Conservation (phyloP, 2,113 vertebrate species). For the Leptodactylus fuscus region DNA sequence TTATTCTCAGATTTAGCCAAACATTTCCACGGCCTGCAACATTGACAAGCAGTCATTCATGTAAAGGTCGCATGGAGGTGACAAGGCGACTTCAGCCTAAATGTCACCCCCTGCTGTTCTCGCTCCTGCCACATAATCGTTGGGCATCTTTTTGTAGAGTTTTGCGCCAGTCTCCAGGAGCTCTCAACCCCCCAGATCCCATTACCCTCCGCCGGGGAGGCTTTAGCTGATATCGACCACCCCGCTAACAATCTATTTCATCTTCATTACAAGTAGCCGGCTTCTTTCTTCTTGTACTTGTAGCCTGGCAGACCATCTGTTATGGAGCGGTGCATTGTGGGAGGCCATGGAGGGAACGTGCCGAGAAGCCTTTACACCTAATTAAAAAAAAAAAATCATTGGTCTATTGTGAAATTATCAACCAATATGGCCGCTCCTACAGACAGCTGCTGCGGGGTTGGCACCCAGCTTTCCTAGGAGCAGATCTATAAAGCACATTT, state of each 20-base stretch:
- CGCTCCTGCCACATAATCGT: not conserved
- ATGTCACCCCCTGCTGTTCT: conserved; percentile 11
- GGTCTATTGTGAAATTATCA: not conserved
- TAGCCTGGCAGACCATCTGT: not conserved
- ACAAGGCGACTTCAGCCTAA: not conserved
- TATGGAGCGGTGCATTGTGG: not conserved
- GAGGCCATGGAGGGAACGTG: not conserved
- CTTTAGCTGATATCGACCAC: conserved; percentile 3
- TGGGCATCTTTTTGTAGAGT: conserved; percentile 1
- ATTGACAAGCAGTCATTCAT: conserved; percentile 15
- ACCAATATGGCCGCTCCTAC: not conserved
- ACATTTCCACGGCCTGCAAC: not conserved
- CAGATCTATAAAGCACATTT: too few relatives aligned
- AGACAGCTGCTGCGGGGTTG: too few relatives aligned
- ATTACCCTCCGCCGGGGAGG: not conserved
- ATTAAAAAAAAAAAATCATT: not conserved
- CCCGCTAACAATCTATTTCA: not conserved
- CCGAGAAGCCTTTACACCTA: not conserved
- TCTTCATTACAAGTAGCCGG: not conserved
- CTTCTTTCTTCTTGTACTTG: not conserved
- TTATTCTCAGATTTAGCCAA: not conserved
- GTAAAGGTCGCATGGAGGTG: conserved; percentile 15
- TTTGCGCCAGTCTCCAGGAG: not conserved
- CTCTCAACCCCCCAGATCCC: not conserved
- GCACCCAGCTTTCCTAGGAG: not conserved